Evolutionary conservation across 1,140 invertebrate genomes (phyloP), one percentile per base, ranked within the genome.

Genomic region (Bombyx mandarina): DNA sequence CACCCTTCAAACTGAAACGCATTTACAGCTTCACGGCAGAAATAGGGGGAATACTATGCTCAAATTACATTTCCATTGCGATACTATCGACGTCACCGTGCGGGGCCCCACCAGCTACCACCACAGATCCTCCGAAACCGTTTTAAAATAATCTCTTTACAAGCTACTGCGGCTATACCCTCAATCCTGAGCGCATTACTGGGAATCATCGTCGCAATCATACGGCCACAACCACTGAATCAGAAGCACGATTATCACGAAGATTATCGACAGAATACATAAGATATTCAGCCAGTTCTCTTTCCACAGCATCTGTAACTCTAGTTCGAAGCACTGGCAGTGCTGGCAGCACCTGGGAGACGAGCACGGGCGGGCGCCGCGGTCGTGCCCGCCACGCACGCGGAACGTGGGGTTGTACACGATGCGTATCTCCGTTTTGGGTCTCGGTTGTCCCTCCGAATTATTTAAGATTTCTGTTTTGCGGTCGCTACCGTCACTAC

Each of bases 391-490:
- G 0, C 69, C 67, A 0, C 70, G 75, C 0, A 70, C 66, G 10
- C 72, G 71, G 53, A 89, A 88, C 0, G 86, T 87, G 0, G 88
- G 88, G 58, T 89, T 89, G 47, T 89, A 89, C 49, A 88, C 77
- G 6, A 89, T 89, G 43, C 83, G 67, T 45, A 89, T 80, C 58
- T 89, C 86, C 1, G 88, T 89, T 51, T 84, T 78, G 0, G 18
- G 76, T 76, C 61, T 81, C 82, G 8, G 61, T 45, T 0, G 55
- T 18, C 12, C 52, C 6, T 69, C 58, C 0, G 63, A 54, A 43
- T 80, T 82, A 50, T 82, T 79, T 8, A 82, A 62, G 3, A 82
- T 73, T 0, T 60, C 69, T 0, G 79, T 82, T 1, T 75, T 62
- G 8, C 71, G 69, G 51, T 87, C 81, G 6, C 68, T 67, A 7